Conservation (phyloP, 1,140 invertebrate genomes). For the Anastrepha obliqua region DNA sequence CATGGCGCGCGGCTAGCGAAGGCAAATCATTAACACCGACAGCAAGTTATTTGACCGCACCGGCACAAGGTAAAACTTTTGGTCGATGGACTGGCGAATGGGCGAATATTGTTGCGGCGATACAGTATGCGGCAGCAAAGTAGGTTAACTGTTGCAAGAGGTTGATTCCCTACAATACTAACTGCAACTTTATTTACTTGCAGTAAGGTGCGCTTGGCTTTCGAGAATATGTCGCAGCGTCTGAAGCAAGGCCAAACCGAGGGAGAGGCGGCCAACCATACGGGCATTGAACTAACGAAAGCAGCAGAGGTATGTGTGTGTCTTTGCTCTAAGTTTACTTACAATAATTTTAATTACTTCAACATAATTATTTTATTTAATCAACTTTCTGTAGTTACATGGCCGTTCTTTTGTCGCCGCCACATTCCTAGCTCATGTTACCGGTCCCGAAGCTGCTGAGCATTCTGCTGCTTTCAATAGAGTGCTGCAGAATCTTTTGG, state of each 20-base stretch:
- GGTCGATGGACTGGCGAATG: conserved; percentile 79
- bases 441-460: conserved; percentile 67
- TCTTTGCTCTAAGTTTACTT: too few species aligned
- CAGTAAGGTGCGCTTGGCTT: conserved; percentile 82
- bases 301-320: conserved; percentile 79
- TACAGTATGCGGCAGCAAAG: conserved; percentile 83
- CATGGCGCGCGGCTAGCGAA: conserved; percentile 79
- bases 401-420: conserved; percentile 83
- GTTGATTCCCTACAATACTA: not conserved
- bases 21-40: conserved; percentile 79
- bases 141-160: conserved; percentile 70
- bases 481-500: conserved; percentile 82
- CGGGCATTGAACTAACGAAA: conserved; percentile 85
- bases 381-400: conserved; percentile 75
- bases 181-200: not conserved
- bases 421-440: conserved; percentile 78
- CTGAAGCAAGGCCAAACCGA: conserved; percentile 77
- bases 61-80: conserved; percentile 69
- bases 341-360: not conserved
- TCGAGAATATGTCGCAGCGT: conserved; percentile 80
- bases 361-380: not conserved
- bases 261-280: conserved; percentile 90
- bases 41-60: conserved; percentile 78
- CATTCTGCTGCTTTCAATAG: conserved; percentile 75
- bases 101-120: conserved; percentile 79